A percentile compares a stretch with the other conserved stretches of the same genome.
phyloP scores from a whole-genome alignment of 2,888 invertebrate genomes.

The Cheilosia soror region DNA sequence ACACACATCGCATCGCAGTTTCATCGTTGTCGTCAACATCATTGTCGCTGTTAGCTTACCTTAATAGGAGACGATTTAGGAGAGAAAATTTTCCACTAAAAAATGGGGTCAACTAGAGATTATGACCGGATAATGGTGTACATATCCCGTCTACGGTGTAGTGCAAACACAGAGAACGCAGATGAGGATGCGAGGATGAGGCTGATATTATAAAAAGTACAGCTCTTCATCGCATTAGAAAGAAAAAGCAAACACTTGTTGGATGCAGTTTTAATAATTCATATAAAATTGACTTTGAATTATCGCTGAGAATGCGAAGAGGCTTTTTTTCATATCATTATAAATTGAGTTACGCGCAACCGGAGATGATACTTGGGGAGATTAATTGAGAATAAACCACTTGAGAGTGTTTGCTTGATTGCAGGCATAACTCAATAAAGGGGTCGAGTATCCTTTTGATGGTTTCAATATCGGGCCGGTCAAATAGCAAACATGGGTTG shows the following conservation, averaged over 20 bases:
- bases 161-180: conserved; percentile 42
- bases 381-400: background rate
- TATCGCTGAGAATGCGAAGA: conserved; percentile 18
- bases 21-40: conserved; percentile 26
- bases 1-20: background rate
- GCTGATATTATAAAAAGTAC: conserved; percentile 13
- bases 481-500: too few relatives aligned
- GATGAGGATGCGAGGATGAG: conserved; percentile 39
- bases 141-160: conserved; percentile 37
- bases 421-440: too few relatives aligned
- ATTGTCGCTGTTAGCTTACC: conserved; percentile 52
- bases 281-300: conserved; percentile 60
- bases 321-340: conserved; percentile 5
- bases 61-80: conserved; percentile 63
- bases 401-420: background rate
- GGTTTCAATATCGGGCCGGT: too few relatives aligned
- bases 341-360: conserved; percentile 42
- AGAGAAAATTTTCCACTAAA: conserved; percentile 59
- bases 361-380: conserved; percentile 22
- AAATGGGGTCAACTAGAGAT: conserved; percentile 68
- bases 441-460: too few relatives aligned
- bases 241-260: conserved; percentile 53
- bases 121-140: conserved; percentile 68
- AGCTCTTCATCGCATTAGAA: conserved; percentile 10
- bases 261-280: conserved; percentile 67